Evolutionary conservation across 2,888 invertebrate genomes (phyloP).

Genomic region (Mythimna pallens): DNA sequence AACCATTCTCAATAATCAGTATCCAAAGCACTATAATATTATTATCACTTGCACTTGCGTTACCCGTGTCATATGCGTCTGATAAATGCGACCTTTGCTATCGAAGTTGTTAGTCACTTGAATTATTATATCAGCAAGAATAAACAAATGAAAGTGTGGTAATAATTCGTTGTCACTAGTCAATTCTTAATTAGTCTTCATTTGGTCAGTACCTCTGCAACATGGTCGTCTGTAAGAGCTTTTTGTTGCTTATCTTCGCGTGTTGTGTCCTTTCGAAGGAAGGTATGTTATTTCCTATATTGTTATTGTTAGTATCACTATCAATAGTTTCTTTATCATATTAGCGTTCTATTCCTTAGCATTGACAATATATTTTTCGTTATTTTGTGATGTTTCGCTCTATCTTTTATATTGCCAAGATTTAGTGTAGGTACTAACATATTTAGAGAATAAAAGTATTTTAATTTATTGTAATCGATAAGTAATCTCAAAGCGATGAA

Average conservation of each 20-base stretch:
- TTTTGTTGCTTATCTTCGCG: slow-evolving; percentile 37
- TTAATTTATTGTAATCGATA: no score
- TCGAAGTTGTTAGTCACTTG: slow-evolving; percentile 64
- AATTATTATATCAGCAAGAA: slow-evolving; percentile 44
- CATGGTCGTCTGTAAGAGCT: slow-evolving; percentile 41
- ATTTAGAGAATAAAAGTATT: neutral
- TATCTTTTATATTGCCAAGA: neutral
- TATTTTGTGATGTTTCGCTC: neutral
- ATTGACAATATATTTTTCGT: neutral
- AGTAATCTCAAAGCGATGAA: no score
- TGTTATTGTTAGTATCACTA: neutral
- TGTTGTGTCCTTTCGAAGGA: slow-evolving; percentile 46
- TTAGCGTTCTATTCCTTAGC: neutral
- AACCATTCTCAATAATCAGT: slow-evolving; percentile 17
- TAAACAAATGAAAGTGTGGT: slow-evolving; percentile 49
- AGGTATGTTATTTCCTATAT: slow-evolving; percentile 32
- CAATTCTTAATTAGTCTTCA: slow-evolving; percentile 35
- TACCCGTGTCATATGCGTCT: slow-evolving; percentile 20
- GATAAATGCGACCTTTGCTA: slow-evolving; percentile 76
- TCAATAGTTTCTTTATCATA: neutral
- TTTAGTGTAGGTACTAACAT: neutral
- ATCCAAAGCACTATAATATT: slow-evolving; percentile 5
- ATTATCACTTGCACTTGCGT: slow-evolving; percentile 17
- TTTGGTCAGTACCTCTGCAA: slow-evolving; percentile 17
- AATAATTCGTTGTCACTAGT: slow-evolving; percentile 24